Evolutionary conservation across 2,113 vertebrate genomes (phyloP).

Genomic region (Chauna torquata): DNA sequence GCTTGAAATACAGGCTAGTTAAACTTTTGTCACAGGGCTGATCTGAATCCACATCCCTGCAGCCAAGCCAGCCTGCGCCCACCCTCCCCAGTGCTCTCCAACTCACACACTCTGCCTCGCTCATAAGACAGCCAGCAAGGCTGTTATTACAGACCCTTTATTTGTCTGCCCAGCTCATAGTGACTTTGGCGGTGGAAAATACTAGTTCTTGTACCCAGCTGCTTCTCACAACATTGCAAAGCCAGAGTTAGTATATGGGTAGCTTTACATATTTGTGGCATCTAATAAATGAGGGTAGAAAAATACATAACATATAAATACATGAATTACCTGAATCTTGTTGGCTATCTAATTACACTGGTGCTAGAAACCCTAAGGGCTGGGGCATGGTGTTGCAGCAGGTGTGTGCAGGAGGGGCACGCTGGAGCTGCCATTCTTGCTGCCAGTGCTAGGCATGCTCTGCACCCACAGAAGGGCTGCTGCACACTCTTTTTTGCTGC

Average conservation of each 20-base stretch:
- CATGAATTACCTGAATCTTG: rapidly evolving
- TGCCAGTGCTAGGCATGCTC: not conserved
- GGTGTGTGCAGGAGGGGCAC: not conserved
- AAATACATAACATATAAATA: not conserved
- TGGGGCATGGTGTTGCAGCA: not conserved
- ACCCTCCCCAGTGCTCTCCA: too few relatives aligned
- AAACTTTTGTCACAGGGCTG: not conserved
- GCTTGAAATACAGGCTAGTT: not conserved
- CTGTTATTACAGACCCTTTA: not conserved
- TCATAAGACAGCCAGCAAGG: not conserved
- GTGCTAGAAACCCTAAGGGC: not conserved
- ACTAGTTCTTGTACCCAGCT: not conserved
- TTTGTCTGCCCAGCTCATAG: not conserved
- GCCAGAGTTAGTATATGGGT: not conserved
- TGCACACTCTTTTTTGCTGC: not conserved
- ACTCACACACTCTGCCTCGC: not conserved
- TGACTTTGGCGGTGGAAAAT: not conserved
- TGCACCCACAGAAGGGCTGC: rapidly evolving
- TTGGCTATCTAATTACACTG: not conserved
- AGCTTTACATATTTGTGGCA: not conserved
- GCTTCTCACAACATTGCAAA: not conserved
- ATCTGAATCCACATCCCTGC: not conserved
- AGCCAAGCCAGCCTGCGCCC: not conserved
- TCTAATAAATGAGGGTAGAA: not conserved
- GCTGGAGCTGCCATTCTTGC: not conserved